phyloP scores from a whole-genome alignment of 2,888 invertebrate genomes.

The Creontiades dilutus region DNA sequence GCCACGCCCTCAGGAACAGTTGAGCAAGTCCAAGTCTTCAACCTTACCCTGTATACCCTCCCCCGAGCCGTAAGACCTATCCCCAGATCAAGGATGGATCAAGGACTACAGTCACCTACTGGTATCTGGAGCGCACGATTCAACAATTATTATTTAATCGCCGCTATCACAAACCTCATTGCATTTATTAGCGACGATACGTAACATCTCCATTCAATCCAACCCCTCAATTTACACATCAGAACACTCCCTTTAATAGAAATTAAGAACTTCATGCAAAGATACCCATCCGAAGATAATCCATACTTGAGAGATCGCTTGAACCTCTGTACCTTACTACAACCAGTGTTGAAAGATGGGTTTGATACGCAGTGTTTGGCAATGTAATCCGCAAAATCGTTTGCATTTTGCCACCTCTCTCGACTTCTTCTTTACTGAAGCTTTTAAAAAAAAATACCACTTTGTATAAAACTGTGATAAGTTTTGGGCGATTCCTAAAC shows the following conservation, averaged over 20 bases:
- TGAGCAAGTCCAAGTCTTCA: constrained; percentile 52
- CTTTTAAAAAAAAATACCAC: too few relatives aligned
- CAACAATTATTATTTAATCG: constrained; percentile 30
- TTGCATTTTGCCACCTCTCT: constrained; percentile 9
- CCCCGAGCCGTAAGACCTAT: neutral
- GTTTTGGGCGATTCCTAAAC: too few relatives aligned
- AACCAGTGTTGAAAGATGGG: constrained; percentile 10
- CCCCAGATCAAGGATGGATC: constrained; percentile 59
- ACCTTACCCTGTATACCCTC: neutral
- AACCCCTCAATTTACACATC: constrained; percentile 17
- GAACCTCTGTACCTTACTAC: neutral
- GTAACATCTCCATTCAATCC: constrained; percentile 5
- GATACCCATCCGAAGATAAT: neutral
- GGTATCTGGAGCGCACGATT: constrained; percentile 24
- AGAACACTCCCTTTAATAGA: neutral
- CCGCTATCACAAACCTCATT: neutral
- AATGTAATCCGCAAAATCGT: constrained; percentile 11
- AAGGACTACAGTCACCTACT: constrained; percentile 21
- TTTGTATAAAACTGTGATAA: too few relatives aligned
- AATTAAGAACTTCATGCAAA: neutral
- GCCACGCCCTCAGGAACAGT: constrained; percentile 51
- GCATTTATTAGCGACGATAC: neutral
- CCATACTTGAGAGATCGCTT: constrained; percentile 4
- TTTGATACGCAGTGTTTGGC: neutral
- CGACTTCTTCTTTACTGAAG: too few relatives aligned